These are phyloP conservation scores for Parthenolecanium corni DNA, from an alignment of 2,888 invertebrate genomes.

Conservation along the genomic window DNA sequence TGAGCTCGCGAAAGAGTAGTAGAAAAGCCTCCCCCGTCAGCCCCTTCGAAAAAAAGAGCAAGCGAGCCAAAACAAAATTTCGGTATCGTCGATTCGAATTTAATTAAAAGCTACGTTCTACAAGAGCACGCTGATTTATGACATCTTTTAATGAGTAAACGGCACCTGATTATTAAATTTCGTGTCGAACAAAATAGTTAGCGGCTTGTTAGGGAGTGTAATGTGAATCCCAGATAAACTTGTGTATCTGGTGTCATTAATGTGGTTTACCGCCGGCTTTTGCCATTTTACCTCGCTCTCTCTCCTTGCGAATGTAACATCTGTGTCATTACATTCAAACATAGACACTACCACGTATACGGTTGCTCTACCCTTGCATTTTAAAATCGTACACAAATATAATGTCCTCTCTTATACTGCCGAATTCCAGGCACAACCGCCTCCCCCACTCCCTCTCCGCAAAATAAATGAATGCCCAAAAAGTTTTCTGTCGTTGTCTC, in stretches of 20 bases:
- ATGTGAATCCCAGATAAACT: conserved; percentile 27
- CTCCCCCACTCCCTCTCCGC: background rate
- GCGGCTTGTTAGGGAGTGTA: conserved; percentile 28
- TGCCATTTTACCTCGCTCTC: conserved; percentile 20
- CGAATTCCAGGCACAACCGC: too few relatives aligned
- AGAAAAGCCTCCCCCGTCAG: too few relatives aligned
- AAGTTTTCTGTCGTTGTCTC: conserved; percentile 6
- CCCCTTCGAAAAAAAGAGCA: too few relatives aligned
- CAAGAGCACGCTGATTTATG: conserved; percentile 25
- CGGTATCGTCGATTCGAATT: conserved; percentile 13
- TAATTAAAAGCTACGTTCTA: conserved; percentile 24
- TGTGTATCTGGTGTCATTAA: conserved; percentile 28
- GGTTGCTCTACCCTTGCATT: conserved; percentile 16
- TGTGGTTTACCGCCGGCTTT: conserved; percentile 24
- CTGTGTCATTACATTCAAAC: conserved; percentile 28
- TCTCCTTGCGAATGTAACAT: conserved; percentile 13
- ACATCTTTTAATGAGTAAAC: conserved; percentile 25
- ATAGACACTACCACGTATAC: conserved; percentile 23
- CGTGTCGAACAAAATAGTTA: conserved; percentile 28
- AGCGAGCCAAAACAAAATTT: too few relatives aligned
- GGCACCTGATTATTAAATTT: conserved; percentile 28
- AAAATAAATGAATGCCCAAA: conserved; percentile 2
- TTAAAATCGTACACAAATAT: conserved; percentile 3
- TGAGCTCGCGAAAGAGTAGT: too few relatives aligned
- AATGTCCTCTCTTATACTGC: background rate